These are phyloP conservation scores for Idaea straminata DNA, from an alignment of 2,888 invertebrate species.

Conservation along the genomic window DNA sequence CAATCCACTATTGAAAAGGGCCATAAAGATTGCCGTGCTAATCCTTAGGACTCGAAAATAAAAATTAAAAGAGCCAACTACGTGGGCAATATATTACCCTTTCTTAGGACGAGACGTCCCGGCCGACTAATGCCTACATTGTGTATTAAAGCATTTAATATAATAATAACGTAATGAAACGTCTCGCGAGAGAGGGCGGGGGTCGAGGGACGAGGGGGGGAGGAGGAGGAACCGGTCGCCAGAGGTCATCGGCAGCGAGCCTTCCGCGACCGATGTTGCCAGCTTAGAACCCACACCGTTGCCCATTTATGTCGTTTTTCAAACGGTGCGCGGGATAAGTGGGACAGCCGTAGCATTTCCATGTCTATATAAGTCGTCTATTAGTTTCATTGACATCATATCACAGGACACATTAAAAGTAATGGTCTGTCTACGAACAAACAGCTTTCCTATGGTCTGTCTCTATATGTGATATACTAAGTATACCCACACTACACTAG, in stretches of 20 bases:
- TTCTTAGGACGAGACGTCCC: conserved; percentile 59
- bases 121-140: conserved; percentile 75
- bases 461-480: conserved; percentile 4
- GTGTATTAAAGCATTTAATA: conserved; percentile 80
- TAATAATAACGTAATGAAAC: conserved; percentile 81
- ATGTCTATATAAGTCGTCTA: conserved; percentile 45
- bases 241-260: conserved; percentile 78
- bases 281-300: conserved; percentile 47
- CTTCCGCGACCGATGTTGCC: conserved; percentile 75
- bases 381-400: conserved; percentile 38
- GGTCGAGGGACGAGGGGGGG: conserved; percentile 41
- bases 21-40: conserved; percentile 61
- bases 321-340: conserved; percentile 47
- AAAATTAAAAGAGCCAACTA: conserved; percentile 47
- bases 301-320: conserved; percentile 61
- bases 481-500: no score
- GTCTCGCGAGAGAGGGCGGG: conserved; percentile 57
- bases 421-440: conserved; percentile 29
- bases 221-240: conserved; percentile 71
- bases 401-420: conserved; percentile 37
- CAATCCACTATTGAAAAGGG: conserved; percentile 59
- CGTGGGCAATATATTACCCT: conserved; percentile 61
- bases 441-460: conserved; percentile 17
- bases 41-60: conserved; percentile 54
- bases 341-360: conserved; percentile 52